A percentile compares a stretch with the other conserved stretches of the same genome.
These are phyloP conservation scores for Dolomedes plantarius DNA, from an alignment of 2,888 invertebrate genomes.

Conservation along the genomic window DNA sequence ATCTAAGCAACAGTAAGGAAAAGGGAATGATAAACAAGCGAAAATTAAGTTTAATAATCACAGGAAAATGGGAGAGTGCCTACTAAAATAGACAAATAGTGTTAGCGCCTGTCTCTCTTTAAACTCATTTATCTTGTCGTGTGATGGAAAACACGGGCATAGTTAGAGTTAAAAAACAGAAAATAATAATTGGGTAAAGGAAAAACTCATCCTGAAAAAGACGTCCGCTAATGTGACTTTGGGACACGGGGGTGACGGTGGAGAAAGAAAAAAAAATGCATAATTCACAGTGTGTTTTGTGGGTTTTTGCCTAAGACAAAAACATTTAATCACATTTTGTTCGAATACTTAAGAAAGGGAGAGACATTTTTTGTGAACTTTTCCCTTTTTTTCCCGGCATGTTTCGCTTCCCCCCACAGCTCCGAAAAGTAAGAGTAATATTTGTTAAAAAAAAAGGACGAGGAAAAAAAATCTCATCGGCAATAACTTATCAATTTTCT, in stretches of 20 bases:
- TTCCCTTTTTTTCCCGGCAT: constrained; percentile 13
- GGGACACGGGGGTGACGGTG: constrained; percentile 6
- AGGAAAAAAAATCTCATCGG: constrained; percentile 40
- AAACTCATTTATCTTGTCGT: constrained; percentile 46
- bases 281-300: constrained; percentile 65
- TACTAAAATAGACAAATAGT: constrained; percentile 64
- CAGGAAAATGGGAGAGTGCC: constrained; percentile 31
- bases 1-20: not conserved
- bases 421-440: constrained; percentile 40
- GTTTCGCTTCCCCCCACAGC: constrained; percentile 15
- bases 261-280: constrained; percentile 19
- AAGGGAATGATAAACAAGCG: not conserved
- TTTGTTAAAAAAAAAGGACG: constrained; percentile 18
- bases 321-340: constrained; percentile 70
- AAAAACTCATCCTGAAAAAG: not conserved
- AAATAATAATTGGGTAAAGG: not conserved
- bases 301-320: constrained; percentile 64
- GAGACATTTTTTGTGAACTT: constrained; percentile 9
- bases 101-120: constrained; percentile 49
- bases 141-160: constrained; percentile 19
- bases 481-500: constrained; percentile 58
- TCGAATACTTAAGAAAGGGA: constrained; percentile 59
- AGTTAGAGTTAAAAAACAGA: constrained; percentile 8
- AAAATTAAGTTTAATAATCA: constrained; percentile 58
- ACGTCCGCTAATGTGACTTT: constrained; percentile 47